These are phyloP conservation scores for Terrapene triunguis DNA, from an alignment of 2,113 vertebrate species.

Conservation along the genomic window DNA sequence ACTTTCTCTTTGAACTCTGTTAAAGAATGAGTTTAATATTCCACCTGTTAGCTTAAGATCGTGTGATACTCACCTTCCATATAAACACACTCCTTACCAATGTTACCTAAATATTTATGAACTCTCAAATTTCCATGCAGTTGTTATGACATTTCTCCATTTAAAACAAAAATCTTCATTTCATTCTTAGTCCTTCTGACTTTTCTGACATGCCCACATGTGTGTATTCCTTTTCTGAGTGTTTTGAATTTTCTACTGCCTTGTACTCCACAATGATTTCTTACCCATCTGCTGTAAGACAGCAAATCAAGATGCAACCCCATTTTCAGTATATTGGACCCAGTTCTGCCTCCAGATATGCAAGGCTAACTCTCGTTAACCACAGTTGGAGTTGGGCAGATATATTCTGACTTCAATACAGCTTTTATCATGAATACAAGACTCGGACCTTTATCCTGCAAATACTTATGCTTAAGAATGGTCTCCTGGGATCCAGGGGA, in stretches of 20 bases:
- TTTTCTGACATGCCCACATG: background rate
- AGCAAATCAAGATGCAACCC: background rate
- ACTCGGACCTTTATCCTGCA: background rate
- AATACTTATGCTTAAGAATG: background rate
- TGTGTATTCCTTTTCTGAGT: background rate
- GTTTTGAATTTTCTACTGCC: background rate
- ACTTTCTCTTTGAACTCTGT: constrained; percentile 27
- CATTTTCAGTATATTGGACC: background rate
- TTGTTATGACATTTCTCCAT: background rate
- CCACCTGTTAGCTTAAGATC: background rate
- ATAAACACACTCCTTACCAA: background rate
- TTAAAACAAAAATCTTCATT: background rate
- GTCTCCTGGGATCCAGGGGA: background rate
- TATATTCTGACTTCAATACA: background rate
- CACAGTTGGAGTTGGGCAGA: background rate
- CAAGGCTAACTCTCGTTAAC: background rate
- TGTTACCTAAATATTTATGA: background rate
- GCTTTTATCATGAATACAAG: background rate
- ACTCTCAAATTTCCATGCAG: accelerated
- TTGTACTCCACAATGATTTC: background rate
- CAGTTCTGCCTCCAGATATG: background rate
- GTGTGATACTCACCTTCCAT: background rate
- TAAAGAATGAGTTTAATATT: background rate
- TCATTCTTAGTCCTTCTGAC: background rate
- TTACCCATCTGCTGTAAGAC: background rate